A percentile compares a stretch with the other conserved stretches of the same genome.
phyloP scores from a whole-genome alignment of 2,113 vertebrate species.

The Brienomyrus brachyistius region DNA sequence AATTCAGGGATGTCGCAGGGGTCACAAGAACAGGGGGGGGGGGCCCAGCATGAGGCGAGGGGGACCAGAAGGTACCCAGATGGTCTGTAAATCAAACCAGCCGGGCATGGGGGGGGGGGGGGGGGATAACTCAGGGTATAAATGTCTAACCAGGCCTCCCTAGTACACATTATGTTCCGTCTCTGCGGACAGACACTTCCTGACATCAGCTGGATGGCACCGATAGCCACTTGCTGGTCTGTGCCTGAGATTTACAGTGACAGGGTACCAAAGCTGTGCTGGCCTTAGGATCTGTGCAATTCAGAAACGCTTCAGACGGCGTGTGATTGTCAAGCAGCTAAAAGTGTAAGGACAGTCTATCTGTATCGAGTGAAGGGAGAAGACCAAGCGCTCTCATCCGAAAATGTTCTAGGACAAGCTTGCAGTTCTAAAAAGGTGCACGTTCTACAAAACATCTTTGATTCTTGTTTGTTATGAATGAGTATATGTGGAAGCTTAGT shows the following conservation, averaged over 20 bases:
- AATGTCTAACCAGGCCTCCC: neutral
- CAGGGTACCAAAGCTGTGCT: neutral
- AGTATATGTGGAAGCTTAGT: neutral
- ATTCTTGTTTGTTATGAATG: neutral
- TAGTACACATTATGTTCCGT: neutral
- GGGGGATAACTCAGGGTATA: neutral
- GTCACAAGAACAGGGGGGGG: neutral
- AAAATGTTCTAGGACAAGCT: neutral
- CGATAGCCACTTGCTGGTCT: neutral
- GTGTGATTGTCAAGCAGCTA: neutral
- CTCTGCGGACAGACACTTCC: neutral
- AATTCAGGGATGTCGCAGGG: neutral
- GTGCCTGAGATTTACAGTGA: neutral
- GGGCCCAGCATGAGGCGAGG: neutral
- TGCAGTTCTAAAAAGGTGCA: neutral
- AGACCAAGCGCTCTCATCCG: neutral
- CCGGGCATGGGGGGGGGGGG: neutral
- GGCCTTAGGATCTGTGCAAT: neutral
- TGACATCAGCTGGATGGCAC: neutral
- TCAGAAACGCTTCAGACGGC: neutral
- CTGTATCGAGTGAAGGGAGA: neutral
- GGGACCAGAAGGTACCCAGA: slow-evolving; percentile 16
- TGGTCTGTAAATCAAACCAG: neutral
- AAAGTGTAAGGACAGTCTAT: neutral
- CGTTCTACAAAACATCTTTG: neutral